Base-by-base conservation (phyloP, 2,797 vertebrate species). In the Platalea minor region DNA sequence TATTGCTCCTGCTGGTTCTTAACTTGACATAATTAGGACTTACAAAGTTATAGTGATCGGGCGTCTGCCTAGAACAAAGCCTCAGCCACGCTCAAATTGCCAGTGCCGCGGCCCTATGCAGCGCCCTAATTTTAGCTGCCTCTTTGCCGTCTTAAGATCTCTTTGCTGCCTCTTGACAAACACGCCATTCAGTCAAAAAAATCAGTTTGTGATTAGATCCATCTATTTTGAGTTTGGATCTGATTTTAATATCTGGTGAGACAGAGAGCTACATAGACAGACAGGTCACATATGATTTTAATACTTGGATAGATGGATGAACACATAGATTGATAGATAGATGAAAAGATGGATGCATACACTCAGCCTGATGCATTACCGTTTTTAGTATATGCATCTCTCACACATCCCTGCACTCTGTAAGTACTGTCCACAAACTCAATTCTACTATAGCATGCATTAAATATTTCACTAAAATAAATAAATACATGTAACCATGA, bases 401-500 rank as follows among this genome's bases (percentile, higher is more conserved):
- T 88, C 39, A 70, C 77, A 85, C 68, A 91, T 57, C 91, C 85
- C 77, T 92, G 82, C 88, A 74, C 59, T 93, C 67, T 54, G 8
- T 69, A 94, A 94, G 75, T 74, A 79, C 92, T 64, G 61, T 89
- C 59, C 57, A 85, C 83, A 85, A 88, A 95, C 79, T 89, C 91
- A 83, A 54, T 91, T 95, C 67, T 82, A 48, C 63, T 83, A 50
- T 3, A 74, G 63, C 35, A 65, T 28, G 35, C 56, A 94, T 78
- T 93, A 96, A 93, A 91, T 93, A 96, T 96, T 96, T 94, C 85
- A 90, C 67, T 89, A 73, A 95, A 96, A 95, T 93, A 92, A 92
- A 94, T 96, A 96, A 93, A 95, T 85, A 93, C 31, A 70, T 5
- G 21, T 79, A 91, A 64, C 61, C 63, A 26, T 53, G 69, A 88